Conservation (phyloP, 2,113 vertebrate genomes). For the Caretta caretta region DNA sequence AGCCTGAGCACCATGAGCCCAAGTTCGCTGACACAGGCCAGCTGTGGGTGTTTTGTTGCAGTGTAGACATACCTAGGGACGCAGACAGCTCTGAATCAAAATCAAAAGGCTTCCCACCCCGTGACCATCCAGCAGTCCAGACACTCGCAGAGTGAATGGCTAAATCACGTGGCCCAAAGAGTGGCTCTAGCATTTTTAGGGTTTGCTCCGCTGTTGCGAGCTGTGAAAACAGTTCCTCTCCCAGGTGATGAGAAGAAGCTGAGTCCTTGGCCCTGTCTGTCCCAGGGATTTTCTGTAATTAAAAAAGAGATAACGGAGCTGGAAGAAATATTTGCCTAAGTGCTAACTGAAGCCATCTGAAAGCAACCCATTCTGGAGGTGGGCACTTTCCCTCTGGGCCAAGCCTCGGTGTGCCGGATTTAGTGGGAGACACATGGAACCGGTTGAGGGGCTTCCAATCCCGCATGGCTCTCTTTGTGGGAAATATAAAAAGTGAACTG, state of each 20-base stretch:
- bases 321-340: neutral
- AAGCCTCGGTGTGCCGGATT: fast-evolving
- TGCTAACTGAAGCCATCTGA: fast-evolving
- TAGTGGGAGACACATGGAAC: neutral
- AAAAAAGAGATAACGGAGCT: neutral
- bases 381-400: fast-evolving
- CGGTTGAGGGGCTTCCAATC: fast-evolving
- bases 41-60: neutral
- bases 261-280: too few relatives aligned
- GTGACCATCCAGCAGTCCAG: neutral
- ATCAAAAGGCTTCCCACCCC: neutral
- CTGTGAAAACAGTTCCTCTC: fast-evolving
- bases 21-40: neutral
- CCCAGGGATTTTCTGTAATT: neutral
- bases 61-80: neutral
- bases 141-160: neutral
- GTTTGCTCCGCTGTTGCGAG: neutral
- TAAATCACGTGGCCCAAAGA: neutral
- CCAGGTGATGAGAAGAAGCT: neutral
- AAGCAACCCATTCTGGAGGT: fast-evolving
- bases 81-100: neutral
- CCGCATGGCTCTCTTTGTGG: neutral
- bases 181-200: neutral
- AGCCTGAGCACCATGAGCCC: neutral
- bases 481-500: neutral